These are phyloP conservation scores for Tupaia chinensis DNA, from an alignment of 2,113 vertebrate species.

Conservation along the genomic window DNA sequence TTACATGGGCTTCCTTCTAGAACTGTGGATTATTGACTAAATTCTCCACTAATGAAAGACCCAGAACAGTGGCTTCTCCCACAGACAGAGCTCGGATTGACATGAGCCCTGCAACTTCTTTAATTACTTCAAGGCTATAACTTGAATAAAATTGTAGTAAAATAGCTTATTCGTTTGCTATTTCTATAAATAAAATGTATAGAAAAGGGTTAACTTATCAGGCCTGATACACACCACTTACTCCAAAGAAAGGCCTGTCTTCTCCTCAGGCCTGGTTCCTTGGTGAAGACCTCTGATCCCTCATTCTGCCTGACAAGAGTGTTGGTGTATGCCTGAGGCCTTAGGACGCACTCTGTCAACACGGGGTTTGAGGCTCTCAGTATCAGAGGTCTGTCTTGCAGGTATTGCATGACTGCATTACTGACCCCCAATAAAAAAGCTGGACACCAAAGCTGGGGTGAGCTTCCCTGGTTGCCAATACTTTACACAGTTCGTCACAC, in stretches of 20 bases:
- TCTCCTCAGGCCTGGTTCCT: background rate
- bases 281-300: background rate
- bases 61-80: slow-evolving; percentile 20
- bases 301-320: background rate
- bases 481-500: background rate
- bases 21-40: background rate
- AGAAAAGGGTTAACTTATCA: background rate
- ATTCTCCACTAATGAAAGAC: slow-evolving; percentile 36
- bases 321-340: background rate
- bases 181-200: background rate
- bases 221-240: background rate
- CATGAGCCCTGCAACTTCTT: background rate
- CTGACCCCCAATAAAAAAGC: background rate
- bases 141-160: slow-evolving; percentile 38
- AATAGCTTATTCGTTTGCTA: background rate
- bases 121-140: background rate
- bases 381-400: background rate
- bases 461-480: background rate
- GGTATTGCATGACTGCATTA: background rate
- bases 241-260: background rate
- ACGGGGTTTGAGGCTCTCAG: background rate
- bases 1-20: slow-evolving; percentile 55
- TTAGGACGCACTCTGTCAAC: background rate
- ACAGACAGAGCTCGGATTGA: background rate
- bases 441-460: background rate